These are phyloP conservation scores for Peromyscus polionotus DNA, from an alignment of 2,113 vertebrate genomes.

Conservation along the genomic window DNA sequence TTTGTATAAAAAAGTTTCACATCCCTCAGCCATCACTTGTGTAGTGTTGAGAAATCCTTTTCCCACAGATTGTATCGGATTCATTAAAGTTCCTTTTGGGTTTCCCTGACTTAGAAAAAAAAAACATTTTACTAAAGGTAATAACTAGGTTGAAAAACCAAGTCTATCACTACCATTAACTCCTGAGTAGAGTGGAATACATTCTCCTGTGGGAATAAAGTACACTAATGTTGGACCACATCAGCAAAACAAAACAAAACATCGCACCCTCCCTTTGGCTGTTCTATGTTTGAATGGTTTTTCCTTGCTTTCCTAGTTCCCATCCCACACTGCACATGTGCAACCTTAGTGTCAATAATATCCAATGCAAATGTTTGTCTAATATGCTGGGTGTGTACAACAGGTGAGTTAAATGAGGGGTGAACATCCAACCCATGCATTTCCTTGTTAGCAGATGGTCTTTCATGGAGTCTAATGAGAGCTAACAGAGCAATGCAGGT, in stretches of 20 bases:
- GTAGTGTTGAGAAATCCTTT: neutral
- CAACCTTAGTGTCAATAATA: neutral
- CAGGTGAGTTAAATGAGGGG: slow-evolving; percentile 2
- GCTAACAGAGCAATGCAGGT: slow-evolving; percentile 25
- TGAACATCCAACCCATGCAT: slow-evolving; percentile 36
- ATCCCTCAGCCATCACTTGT: neutral
- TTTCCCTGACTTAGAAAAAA: neutral
- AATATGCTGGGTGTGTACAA: neutral
- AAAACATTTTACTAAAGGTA: slow-evolving; percentile 15
- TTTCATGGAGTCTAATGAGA: slow-evolving; percentile 67
- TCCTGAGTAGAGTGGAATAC: neutral
- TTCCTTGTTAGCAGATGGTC: slow-evolving; percentile 66
- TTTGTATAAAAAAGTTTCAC: neutral
- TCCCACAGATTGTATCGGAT: neutral
- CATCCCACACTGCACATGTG: accelerated
- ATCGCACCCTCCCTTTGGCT: neutral
- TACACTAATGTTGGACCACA: neutral
- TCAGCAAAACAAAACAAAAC: neutral
- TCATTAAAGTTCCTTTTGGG: neutral
- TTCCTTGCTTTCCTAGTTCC: neutral
- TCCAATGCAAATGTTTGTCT: neutral
- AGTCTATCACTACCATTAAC: neutral
- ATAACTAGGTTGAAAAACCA: neutral
- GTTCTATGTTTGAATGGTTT: slow-evolving; percentile 38
- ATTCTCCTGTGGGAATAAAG: neutral